A percentile compares a stretch with the other conserved stretches of the same genome.
phyloP scores from a whole-genome alignment of 2,797 vertebrate genomes.

The Sebastes trivittatus region DNA sequence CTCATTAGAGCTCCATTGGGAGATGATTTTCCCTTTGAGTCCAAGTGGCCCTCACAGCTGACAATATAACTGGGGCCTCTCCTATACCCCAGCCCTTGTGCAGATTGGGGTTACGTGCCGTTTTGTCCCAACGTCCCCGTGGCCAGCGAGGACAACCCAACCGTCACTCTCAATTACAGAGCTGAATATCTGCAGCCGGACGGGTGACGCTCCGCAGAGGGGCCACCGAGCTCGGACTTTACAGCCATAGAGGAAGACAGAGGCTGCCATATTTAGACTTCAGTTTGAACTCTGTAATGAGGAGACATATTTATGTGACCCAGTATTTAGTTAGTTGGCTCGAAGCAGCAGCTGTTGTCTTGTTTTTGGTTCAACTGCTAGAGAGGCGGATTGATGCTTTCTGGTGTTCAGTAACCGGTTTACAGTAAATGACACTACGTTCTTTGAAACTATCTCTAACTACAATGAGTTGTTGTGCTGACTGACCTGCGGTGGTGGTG shows the following conservation, averaged over 20 bases:
- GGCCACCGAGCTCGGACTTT: slow-evolving; percentile 58
- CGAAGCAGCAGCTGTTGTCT: slow-evolving; percentile 21
- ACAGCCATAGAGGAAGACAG: slow-evolving; percentile 35
- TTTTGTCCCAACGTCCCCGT: slow-evolving; percentile 65
- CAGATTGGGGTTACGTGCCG: slow-evolving; percentile 72
- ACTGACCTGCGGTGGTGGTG: slow-evolving; percentile 43
- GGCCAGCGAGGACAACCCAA: slow-evolving; percentile 70
- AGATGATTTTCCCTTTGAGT: slow-evolving; percentile 71
- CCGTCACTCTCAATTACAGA: slow-evolving; percentile 83
- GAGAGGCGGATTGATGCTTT: not conserved
- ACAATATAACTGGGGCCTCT: slow-evolving; percentile 73
- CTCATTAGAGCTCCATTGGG: slow-evolving; percentile 80
- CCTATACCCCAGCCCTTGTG: slow-evolving; percentile 58
- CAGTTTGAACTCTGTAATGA: slow-evolving; percentile 53
- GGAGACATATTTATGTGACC: slow-evolving; percentile 12
- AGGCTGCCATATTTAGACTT: slow-evolving; percentile 43
- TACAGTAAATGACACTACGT: not conserved
- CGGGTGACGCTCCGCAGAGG: slow-evolving; percentile 54
- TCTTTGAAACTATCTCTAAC: not conserved
- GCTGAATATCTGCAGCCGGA: slow-evolving; percentile 74
- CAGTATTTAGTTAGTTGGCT: not conserved
- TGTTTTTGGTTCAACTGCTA: slow-evolving; percentile 22
- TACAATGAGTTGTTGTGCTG: not conserved
- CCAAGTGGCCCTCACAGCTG: slow-evolving; percentile 68
- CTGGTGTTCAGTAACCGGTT: slow-evolving; percentile 14